phyloP scores from a whole-genome alignment of 2,797 vertebrate species.

The Prionace glauca region DNA sequence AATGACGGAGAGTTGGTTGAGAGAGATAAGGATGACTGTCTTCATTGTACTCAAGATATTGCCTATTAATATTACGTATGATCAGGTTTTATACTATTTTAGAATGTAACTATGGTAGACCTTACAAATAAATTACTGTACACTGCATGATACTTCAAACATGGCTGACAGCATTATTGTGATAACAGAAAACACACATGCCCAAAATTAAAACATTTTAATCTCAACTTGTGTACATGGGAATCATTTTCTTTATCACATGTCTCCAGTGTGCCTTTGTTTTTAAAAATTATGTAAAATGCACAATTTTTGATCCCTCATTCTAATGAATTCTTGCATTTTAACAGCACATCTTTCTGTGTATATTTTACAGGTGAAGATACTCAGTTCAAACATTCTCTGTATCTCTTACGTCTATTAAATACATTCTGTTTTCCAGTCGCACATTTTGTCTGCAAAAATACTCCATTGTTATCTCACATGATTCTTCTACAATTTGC shows the following conservation, averaged over 20 bases:
- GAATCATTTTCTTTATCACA: conserved; percentile 14
- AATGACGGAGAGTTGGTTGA: neutral
- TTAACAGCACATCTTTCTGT: neutral
- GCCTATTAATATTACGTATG: neutral
- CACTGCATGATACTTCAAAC: neutral
- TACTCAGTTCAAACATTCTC: neutral
- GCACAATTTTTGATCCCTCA: conserved; percentile 15
- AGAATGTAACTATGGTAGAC: neutral
- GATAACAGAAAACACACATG: conserved; percentile 33
- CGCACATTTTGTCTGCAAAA: conserved; percentile 1
- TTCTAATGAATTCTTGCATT: neutral
- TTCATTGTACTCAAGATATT: too few relatives aligned
- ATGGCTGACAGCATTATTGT: neutral
- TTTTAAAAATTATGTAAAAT: conserved; percentile 32
- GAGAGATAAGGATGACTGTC: neutral
- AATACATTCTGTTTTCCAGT: neutral
- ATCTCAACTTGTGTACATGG: conserved; percentile 21
- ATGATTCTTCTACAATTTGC: neutral
- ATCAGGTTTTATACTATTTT: neutral
- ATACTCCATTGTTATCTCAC: neutral
- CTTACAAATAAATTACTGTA: neutral
- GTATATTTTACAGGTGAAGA: conserved; percentile 25
- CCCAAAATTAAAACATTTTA: conserved; percentile 38
- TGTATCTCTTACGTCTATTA: neutral
- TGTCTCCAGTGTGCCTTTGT: neutral